Base-by-base conservation (phyloP, 2,888 invertebrate species). In the Tinea trinotella region DNA sequence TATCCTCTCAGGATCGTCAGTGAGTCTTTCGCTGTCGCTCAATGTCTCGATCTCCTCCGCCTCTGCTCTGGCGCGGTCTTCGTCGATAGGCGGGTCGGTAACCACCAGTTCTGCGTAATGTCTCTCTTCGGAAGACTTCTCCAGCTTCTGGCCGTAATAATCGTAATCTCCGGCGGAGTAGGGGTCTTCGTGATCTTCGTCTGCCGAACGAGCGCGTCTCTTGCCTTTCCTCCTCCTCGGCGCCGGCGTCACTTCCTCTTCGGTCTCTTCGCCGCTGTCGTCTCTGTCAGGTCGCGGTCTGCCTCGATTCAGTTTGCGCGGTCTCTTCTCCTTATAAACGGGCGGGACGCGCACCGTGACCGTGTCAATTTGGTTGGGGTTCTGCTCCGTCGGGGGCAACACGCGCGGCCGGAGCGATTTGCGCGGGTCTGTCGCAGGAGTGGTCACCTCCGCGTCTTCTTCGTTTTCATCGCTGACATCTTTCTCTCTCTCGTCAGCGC, bases 341-440 rank as follows among this genome's bases (percentile, higher is more conserved):
- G 87, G 86, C 1, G 87, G 87, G 48, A 87, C 85, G 40, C 85
- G 70, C 13, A 87, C 87, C 0, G 87, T 85, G 3, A 87, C 79
- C 1, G 85, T 87, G 58, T 87, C 87, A 20, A 87, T 87, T 60
- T 85, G 77, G 15, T 76, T 76, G 0, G 86, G 87, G 54, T 86
- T 77, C 18, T 85, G 81, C 57, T 87, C 86, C 0, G 86, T 86
- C 1, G 85, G 87, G 1, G 87, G 87, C 18, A 86, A 62, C 3
- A 86, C 78, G 17, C 79, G 76, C 3, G 87, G 86, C 12, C 70
- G 71, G 13, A 87, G 64, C 12, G 68, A 67, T 30, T 68, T 66
- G 22, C 70, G 74, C 0, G 86, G 87, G 58, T 86, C 78, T 58
- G 83, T 78, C 0, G 87, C 86, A 7, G 78, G 79, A 1, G 87